Evolutionary conservation across 1,140 invertebrate genomes (phyloP).

Genomic region (Patella vulgata): DNA sequence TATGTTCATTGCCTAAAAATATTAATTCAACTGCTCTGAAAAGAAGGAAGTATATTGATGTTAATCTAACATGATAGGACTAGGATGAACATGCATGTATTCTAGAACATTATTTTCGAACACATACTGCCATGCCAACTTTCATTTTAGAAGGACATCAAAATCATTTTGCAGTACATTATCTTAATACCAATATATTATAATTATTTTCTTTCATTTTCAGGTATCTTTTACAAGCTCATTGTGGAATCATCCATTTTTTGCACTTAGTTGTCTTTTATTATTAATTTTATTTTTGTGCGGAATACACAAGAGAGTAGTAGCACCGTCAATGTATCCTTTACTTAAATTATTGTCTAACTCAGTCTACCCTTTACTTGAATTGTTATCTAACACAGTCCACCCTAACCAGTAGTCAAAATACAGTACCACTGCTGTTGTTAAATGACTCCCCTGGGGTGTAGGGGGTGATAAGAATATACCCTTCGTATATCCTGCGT

Average conservation of each 20-base stretch:
- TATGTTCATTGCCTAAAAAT: no score
- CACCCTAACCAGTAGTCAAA: neutral
- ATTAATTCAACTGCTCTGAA: no score
- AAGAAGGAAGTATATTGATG: no score
- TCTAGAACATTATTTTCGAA: no score
- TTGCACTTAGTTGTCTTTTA: conserved; percentile 87
- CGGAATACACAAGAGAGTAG: conserved; percentile 94
- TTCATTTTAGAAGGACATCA: no score
- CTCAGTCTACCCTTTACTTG: neutral
- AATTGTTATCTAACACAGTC: neutral
- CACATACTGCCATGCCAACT: no score
- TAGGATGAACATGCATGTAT: no score
- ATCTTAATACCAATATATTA: no score
- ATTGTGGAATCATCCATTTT: conserved; percentile 94
- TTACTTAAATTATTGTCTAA: conserved; percentile 28
- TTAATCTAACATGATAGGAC: no score
- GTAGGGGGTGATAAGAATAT: no score
- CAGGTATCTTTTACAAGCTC: conserved; percentile 87
- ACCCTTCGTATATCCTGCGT: no score
- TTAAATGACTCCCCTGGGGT: neutral
- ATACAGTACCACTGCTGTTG: neutral
- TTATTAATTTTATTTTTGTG: conserved; percentile 89
- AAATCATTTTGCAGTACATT: no score
- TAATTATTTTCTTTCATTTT: conserved; percentile 44
- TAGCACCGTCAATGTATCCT: conserved; percentile 89